Percentiles rank a stretch among this genome's conserved stretches.
Conservation (phyloP, 2,113 vertebrate species). For the Rhynchomys soricoides region DNA sequence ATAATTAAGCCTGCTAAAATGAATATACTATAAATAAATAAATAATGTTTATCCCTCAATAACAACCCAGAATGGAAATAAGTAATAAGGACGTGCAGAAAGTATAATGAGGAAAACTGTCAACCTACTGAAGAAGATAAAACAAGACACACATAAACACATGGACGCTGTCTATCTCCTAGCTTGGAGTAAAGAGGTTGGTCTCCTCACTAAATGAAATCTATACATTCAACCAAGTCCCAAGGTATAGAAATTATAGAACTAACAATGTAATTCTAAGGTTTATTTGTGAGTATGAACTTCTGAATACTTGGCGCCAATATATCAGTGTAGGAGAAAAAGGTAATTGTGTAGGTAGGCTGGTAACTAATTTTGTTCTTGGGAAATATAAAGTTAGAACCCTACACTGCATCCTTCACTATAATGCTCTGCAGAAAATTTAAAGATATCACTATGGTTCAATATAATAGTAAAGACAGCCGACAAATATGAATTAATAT, state of each 20-base stretch:
- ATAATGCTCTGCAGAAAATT: neutral
- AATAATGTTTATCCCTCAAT: neutral
- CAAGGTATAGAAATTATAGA: constrained; percentile 25
- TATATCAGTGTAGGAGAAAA: neutral
- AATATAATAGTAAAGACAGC: constrained; percentile 3
- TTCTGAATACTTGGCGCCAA: constrained; percentile 15
- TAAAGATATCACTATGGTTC: neutral
- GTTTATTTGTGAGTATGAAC: constrained; percentile 39
- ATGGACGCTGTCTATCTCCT: constrained; percentile 14
- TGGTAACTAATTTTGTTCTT: neutral
- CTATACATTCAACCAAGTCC: constrained; percentile 52
- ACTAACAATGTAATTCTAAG: constrained; percentile 47
- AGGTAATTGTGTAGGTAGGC: neutral
- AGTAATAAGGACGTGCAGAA: constrained; percentile 7
- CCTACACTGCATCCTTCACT: neutral
- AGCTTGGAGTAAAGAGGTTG: constrained; percentile 48
- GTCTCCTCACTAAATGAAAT: constrained; percentile 64
- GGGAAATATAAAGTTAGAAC: neutral
- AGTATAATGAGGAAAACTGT: constrained; percentile 51
- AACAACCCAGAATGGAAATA: constrained; percentile 23
- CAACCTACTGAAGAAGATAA: constrained; percentile 43
- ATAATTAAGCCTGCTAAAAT: neutral
- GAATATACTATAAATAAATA: constrained; percentile 25
- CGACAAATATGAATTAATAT: neutral
- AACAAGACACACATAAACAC: neutral